Base-by-base conservation (phyloP, 2,888 invertebrate species). In the Yponomeuta cagnagella region DNA sequence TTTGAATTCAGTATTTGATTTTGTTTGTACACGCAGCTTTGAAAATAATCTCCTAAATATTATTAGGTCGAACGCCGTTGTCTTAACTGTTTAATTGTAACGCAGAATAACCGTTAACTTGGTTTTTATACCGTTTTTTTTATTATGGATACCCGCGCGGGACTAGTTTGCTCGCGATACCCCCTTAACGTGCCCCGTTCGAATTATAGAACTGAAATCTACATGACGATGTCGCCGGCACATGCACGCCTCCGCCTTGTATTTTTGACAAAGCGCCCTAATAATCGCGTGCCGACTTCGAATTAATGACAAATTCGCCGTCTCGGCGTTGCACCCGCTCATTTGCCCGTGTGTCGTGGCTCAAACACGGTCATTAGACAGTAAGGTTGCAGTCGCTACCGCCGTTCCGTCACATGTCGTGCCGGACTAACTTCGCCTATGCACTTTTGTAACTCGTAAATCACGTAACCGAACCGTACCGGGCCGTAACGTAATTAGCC, bases 291-390 rank as follows among this genome's bases (percentile, higher is more conserved):
- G 91, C 81, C 78, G 81, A 82, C 77, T 77, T 79, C 85, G 87
- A 88, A 90, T 90, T 91, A 91, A 89, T 88, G 90, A 89, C 83
- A 81, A 85, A 84, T 86, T 82, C 84, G 82, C 81, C 83, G 89
- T 82, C 88, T 85, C 87, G 86, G 84, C 82, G 81, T 82, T 37
- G 52, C 83, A 88, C 87, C 88, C 86, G 88, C 86, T 90, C 88
- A 88, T 90, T 90, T 85, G 81, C 78, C 76, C 80, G 84, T 83
- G 82, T 83, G 82, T 83, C 81, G 81, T 76, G 75, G 83, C 83
- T 84, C 80, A 87, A 90, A 86, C 87, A 89, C 86, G 81, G 85
- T 89, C 86, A 91, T 90, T 91, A 90, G 90, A 89, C 87, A 90
- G 86, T 23, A 23, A 23, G 23, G 23, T 80, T 83, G 87, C 87